A percentile compares a stretch with the other conserved stretches of the same genome.
These are phyloP conservation scores for Archivesica marissinica DNA, from an alignment of 1,140 invertebrate species.

Conservation along the genomic window DNA sequence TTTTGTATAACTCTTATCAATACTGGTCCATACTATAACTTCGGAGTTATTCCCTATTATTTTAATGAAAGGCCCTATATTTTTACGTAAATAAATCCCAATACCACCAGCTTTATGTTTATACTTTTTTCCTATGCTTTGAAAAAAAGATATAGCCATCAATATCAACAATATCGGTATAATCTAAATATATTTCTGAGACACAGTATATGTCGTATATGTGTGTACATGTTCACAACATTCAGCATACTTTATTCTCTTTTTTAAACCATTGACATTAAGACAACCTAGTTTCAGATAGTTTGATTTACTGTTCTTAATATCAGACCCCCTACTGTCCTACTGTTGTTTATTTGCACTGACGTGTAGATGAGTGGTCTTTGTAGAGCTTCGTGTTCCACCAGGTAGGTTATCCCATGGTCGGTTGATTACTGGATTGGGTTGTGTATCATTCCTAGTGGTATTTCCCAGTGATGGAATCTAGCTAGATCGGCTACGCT, in stretches of 20 bases:
- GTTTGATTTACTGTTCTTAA: background rate
- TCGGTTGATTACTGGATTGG: background rate
- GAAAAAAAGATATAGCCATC: constrained; percentile 10
- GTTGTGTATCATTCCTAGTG: background rate
- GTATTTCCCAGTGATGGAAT: too few species aligned
- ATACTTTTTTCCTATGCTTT: constrained; percentile 13
- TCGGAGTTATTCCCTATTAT: too few species aligned
- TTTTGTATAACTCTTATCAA: too few species aligned
- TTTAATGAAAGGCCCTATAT: too few species aligned
- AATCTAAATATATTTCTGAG: constrained; percentile 16
- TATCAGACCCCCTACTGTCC: background rate
- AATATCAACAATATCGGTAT: constrained; percentile 20
- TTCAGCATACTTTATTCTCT: constrained; percentile 10
- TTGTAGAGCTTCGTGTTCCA: too few species aligned
- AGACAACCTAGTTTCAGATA: background rate
- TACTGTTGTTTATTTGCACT: background rate
- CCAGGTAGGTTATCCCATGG: background rate
- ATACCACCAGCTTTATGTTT: constrained; percentile 10
- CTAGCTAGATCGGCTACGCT: background rate
- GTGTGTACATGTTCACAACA: background rate
- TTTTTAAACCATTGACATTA: constrained; percentile 26
- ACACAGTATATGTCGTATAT: constrained; percentile 26
- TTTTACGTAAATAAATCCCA: too few species aligned
- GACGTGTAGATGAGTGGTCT: background rate
- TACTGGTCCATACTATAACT: too few species aligned